Percentiles rank a stretch among this genome's conserved stretches.
These are phyloP conservation scores for Notarius lentiginosus DNA, from an alignment of 2,113 vertebrate genomes.

Conservation along the genomic window DNA sequence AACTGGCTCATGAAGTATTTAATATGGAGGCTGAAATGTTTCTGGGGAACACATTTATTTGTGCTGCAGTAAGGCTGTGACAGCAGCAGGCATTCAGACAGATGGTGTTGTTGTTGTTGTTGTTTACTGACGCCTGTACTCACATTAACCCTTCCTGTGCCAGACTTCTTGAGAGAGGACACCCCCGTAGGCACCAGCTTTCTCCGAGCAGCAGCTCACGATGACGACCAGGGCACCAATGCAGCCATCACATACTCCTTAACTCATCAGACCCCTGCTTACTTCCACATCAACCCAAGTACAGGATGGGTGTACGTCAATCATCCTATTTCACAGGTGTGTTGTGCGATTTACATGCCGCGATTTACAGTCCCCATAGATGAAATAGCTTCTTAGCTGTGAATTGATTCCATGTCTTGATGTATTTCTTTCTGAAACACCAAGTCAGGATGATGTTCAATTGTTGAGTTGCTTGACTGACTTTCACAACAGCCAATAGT, in stretches of 20 bases:
- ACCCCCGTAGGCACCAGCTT: constrained; percentile 84
- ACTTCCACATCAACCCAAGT: constrained; percentile 84
- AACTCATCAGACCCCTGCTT: constrained; percentile 74
- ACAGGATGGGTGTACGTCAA: constrained; percentile 88
- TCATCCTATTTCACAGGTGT: constrained; percentile 78
- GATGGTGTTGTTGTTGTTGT: constrained; percentile 31
- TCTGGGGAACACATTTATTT: constrained; percentile 65
- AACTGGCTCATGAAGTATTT: constrained; percentile 68
- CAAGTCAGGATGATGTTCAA: background rate
- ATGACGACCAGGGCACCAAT: constrained; percentile 86
- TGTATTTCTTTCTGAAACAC: background rate
- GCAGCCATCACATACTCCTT: constrained; percentile 81
- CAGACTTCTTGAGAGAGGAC: constrained; percentile 86
- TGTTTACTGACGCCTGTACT: constrained; percentile 28
- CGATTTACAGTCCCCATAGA: background rate
- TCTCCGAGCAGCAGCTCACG: constrained; percentile 80
- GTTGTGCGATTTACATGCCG: background rate
- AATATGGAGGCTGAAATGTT: constrained; percentile 65
- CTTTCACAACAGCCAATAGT: background rate
- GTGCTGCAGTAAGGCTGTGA: background rate
- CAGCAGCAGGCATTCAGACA: constrained; percentile 14
- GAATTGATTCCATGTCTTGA: background rate
- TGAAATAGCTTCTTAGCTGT: background rate
- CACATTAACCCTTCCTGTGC: constrained; percentile 6
- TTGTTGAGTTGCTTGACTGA: too few species aligned